phyloP scores from a whole-genome alignment of 2,797 vertebrate species.

The Gobio occitaniae region DNA sequence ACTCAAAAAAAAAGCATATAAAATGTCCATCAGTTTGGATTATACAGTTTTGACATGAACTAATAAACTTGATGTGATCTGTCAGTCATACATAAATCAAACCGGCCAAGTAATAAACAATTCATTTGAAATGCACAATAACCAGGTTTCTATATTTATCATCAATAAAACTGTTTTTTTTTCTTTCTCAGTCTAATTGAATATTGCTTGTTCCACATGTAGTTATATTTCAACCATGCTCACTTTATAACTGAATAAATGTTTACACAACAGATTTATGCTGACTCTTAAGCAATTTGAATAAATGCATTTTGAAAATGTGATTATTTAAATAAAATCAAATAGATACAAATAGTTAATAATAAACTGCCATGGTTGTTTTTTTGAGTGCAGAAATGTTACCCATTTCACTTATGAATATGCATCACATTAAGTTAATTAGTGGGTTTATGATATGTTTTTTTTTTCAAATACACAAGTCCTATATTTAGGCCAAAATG shows the following conservation, averaged over 20 bases:
- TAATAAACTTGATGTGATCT: neutral
- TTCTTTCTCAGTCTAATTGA: neutral
- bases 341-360: neutral
- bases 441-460: neutral
- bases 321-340: neutral
- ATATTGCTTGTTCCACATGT: neutral
- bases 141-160: neutral
- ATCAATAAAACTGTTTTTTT: neutral
- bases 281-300: neutral
- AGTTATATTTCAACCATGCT: neutral
- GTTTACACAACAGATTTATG: neutral
- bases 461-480: neutral
- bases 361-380: neutral
- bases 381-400: neutral
- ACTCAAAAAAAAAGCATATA: neutral
- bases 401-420: neutral
- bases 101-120: neutral
- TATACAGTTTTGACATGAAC: neutral
- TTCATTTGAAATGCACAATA: neutral
- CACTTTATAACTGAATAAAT: neutral
- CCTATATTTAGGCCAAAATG: neutral
- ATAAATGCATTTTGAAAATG: neutral
- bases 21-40: neutral
- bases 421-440: neutral
- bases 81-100: neutral